Conservation (phyloP, 1,140 invertebrate genomes). For the Pseudomyrmex pallidus region DNA sequence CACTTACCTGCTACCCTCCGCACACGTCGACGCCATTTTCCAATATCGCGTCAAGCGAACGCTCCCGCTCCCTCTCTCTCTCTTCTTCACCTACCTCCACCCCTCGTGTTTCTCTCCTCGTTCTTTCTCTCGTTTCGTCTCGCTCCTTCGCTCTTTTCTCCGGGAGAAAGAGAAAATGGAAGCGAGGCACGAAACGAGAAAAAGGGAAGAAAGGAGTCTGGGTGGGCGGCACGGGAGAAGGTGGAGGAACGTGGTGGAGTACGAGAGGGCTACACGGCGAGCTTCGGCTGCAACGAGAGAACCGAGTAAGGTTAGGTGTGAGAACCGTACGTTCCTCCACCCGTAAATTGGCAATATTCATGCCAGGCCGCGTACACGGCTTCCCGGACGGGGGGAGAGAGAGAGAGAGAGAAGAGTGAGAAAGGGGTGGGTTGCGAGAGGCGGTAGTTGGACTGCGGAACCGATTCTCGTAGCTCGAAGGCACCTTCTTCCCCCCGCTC, state of each 20-base stretch:
- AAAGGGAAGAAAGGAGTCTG: conserved; percentile 65
- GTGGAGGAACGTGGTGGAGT: conserved; percentile 44
- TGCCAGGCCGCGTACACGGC: conserved; percentile 75
- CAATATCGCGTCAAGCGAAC: conserved; percentile 83
- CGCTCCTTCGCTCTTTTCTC: conserved; percentile 59
- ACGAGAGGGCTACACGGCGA: conserved; percentile 54
- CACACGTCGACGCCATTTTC: conserved; percentile 84
- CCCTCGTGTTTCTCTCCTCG: conserved; percentile 39
- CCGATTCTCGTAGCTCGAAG: conserved; percentile 69
- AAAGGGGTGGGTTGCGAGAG: conserved; percentile 28
- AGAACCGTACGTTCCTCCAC: conserved; percentile 76
- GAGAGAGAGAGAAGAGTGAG: conserved; percentile 11
- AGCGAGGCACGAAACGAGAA: conserved; percentile 69
- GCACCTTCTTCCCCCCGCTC: conserved; percentile 14
- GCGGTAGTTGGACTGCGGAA: conserved; percentile 54
- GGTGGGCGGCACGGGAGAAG: conserved; percentile 25
- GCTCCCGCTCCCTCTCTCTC: conserved; percentile 68
- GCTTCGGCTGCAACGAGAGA: conserved; percentile 63
- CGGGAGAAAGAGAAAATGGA: conserved; percentile 57
- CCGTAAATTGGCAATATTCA: conserved; percentile 79
- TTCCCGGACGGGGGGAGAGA: conserved; percentile 50
- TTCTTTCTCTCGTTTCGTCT: conserved; percentile 57
- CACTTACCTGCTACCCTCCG: conserved; percentile 72
- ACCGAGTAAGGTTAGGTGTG: conserved; percentile 73
- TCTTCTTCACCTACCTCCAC: conserved; percentile 64